Percentiles rank a stretch among this genome's conserved stretches.
Conservation (phyloP, 2,113 vertebrate species). For the Rallus limicola region DNA sequence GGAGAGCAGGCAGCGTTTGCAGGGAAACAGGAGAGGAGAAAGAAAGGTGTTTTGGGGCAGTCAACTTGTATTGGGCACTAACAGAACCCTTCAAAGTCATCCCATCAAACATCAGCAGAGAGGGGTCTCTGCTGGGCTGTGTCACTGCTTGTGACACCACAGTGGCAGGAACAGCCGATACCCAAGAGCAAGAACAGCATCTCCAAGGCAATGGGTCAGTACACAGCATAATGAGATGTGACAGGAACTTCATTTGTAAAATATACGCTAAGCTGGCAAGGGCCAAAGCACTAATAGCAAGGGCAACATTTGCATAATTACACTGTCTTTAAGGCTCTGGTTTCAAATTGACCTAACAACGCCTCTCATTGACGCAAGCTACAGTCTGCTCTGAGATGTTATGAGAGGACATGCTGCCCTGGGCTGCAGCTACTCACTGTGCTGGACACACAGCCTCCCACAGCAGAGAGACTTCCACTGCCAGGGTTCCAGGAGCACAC, state of each 20-base stretch:
- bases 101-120: background rate
- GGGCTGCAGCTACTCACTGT: background rate
- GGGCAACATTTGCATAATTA: constrained; percentile 70
- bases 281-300: constrained; percentile 28
- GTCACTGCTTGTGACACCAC: background rate
- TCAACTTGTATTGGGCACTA: background rate
- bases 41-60: background rate
- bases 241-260: constrained; percentile 61
- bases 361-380: background rate
- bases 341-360: constrained; percentile 54
- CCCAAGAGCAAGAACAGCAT: background rate
- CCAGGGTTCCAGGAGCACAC: background rate
- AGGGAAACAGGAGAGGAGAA: background rate
- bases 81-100: background rate
- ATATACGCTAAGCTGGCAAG: background rate
- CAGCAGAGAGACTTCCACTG: background rate
- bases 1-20: background rate
- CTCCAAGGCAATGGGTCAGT: constrained; percentile 6
- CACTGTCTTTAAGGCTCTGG: constrained; percentile 60
- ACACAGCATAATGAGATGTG: constrained; percentile 45
- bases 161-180: background rate
- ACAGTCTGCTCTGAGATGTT: background rate
- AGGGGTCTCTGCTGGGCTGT: background rate
- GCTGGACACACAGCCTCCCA: background rate
- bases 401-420: background rate